Evolutionary conservation across 2,113 vertebrate species (phyloP).

Genomic region (Acanthochromis polyacanthus): DNA sequence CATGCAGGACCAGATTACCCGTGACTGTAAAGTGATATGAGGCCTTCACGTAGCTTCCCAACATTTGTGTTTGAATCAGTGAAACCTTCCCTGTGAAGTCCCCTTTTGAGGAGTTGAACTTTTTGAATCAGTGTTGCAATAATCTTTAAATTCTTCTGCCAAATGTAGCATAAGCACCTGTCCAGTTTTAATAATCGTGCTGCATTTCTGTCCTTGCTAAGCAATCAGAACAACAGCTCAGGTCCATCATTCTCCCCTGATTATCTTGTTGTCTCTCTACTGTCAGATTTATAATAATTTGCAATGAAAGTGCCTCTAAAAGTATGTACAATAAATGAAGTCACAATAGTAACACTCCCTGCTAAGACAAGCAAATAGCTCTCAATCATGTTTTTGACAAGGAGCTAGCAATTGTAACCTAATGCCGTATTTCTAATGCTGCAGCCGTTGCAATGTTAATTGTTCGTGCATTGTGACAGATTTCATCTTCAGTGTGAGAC

Average conservation of each 20-base stretch:
- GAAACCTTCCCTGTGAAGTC: neutral
- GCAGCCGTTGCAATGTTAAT: neutral
- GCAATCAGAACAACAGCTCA: neutral
- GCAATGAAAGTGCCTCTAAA: no score
- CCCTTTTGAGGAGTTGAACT: neutral
- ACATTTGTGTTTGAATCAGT: neutral
- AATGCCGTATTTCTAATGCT: neutral
- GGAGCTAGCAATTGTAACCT: neutral
- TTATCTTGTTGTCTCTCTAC: neutral
- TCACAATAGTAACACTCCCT: no score
- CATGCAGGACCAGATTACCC: neutral
- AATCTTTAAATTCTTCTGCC: no score
- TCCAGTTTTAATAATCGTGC: neutral
- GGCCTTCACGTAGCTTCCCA: neutral
- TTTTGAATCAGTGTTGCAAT: neutral
- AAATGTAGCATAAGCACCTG: no score
- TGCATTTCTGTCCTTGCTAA: constrained; percentile 5
- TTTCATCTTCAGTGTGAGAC: neutral
- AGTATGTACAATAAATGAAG: no score
- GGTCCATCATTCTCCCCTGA: neutral
- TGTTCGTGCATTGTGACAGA: constrained; percentile 6
- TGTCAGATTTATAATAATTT: no score
- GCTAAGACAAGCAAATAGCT: no score
- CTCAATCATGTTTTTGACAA: neutral
- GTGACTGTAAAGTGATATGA: neutral